Evolutionary conservation across 2,888 invertebrate species (phyloP).

Genomic region (Lasioglossum vierecki): DNA sequence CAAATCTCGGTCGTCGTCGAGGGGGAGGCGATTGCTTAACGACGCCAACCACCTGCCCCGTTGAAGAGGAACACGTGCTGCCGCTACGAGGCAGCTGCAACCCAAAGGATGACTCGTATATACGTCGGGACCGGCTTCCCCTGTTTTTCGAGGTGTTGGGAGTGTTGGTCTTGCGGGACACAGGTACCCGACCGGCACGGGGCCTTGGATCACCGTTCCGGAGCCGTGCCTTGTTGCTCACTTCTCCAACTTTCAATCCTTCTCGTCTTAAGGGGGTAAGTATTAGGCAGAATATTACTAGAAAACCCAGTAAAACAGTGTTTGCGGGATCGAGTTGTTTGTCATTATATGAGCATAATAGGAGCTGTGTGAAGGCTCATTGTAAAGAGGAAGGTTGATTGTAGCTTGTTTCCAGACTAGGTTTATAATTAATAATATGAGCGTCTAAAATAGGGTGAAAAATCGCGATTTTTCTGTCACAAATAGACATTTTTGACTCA

Average conservation of each 20-base stretch:
- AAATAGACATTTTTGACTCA: too few species aligned
- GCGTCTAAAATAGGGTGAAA: too few species aligned
- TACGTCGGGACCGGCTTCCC: conserved; percentile 44
- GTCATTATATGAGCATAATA: too few species aligned
- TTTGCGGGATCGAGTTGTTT: too few species aligned
- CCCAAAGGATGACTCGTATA: conserved; percentile 53
- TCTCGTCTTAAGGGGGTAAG: neutral
- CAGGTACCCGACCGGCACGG: conserved; percentile 41
- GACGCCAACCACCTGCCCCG: conserved; percentile 82
- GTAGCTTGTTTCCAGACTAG: too few species aligned
- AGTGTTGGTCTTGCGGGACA: conserved; percentile 39
- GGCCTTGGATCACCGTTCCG: conserved; percentile 28
- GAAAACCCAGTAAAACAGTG: too few species aligned
- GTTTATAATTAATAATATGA: too few species aligned
- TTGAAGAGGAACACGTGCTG: conserved; percentile 79
- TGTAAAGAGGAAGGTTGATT: too few species aligned
- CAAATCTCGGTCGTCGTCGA: conserved; percentile 78
- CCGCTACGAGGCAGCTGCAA: conserved; percentile 70
- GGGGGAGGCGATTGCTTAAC: conserved; percentile 80
- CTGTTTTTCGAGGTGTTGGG: conserved; percentile 64
- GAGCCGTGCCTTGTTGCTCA: conserved; percentile 20
- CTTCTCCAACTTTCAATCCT: conserved; percentile 41
- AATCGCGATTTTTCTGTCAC: too few species aligned
- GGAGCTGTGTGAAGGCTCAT: too few species aligned
- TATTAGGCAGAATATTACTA: too few species aligned